phyloP scores from a whole-genome alignment of 2,797 vertebrate species.

The Mus minutoides region DNA sequence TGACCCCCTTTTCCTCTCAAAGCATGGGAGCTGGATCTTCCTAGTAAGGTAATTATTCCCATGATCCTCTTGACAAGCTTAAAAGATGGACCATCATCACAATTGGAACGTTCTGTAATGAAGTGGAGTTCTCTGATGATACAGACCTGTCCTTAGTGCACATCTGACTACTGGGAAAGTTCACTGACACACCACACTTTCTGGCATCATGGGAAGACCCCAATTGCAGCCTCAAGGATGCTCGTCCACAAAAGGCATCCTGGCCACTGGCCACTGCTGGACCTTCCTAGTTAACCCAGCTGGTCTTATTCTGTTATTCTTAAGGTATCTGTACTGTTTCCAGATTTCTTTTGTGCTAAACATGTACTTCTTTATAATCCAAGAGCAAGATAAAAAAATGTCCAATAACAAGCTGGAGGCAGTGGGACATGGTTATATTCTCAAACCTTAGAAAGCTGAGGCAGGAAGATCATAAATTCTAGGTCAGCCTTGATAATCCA shows the following conservation, averaged over 20 bases:
- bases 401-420: not conserved
- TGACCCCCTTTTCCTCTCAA: not conserved
- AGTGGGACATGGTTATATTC: not conserved
- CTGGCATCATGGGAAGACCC: not conserved
- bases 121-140: not conserved
- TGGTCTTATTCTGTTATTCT: not conserved
- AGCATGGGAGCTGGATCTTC: not conserved
- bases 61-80: not conserved
- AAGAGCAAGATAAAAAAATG: constrained; percentile 6
- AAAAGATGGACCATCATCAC: not conserved
- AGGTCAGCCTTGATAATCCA: not conserved
- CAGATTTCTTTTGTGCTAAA: not conserved
- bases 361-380: not conserved
- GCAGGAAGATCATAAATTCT: not conserved
- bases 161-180: not conserved
- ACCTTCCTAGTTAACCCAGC: too few relatives aligned
- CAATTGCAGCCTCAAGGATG: not conserved
- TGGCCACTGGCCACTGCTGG: not conserved
- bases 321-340: constrained; percentile 2
- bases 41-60: not conserved
- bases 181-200: not conserved
- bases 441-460: not conserved
- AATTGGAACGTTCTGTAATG: not conserved
- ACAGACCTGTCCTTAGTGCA: not conserved
- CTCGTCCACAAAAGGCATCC: not conserved